phyloP scores from a whole-genome alignment of 2,113 vertebrate genomes.

The Murina feae region DNA sequence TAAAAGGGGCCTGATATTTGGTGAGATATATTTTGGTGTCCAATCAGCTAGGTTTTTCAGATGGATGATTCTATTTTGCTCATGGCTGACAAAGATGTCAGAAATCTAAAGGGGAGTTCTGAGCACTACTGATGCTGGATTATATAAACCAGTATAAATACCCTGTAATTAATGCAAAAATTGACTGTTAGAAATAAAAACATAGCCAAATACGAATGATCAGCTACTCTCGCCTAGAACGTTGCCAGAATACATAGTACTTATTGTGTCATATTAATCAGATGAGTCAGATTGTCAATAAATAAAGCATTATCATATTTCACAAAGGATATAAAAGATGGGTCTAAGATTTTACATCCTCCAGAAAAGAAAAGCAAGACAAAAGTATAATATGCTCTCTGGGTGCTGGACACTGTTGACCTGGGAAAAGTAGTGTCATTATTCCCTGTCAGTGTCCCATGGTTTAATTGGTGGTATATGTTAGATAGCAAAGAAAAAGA shows the following conservation, averaged over 20 bases:
- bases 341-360: conserved; percentile 30
- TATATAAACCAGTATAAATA: conserved; percentile 40
- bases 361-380: not conserved
- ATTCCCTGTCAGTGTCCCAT: not conserved
- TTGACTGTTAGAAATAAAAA: conserved; percentile 22
- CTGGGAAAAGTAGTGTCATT: not conserved
- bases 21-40: not conserved
- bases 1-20: not conserved
- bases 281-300: not conserved
- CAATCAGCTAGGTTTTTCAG: not conserved
- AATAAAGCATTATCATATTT: conserved; percentile 18
- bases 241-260: not conserved
- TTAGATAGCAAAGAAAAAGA: conserved; percentile 31
- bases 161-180: conserved; percentile 47
- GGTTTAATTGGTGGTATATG: not conserved
- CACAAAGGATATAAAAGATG: conserved; percentile 4
- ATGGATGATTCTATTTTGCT: conserved; percentile 22
- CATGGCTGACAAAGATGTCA: not conserved
- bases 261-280: conserved; percentile 8
- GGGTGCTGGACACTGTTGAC: not conserved
- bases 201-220: not conserved
- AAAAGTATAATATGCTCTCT: not conserved
- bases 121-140: not conserved
- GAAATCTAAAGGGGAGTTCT: not conserved
- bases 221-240: conserved; percentile 3